phyloP scores from a whole-genome alignment of 1,140 invertebrate species.

The Macrobrachium rosenbergii region DNA sequence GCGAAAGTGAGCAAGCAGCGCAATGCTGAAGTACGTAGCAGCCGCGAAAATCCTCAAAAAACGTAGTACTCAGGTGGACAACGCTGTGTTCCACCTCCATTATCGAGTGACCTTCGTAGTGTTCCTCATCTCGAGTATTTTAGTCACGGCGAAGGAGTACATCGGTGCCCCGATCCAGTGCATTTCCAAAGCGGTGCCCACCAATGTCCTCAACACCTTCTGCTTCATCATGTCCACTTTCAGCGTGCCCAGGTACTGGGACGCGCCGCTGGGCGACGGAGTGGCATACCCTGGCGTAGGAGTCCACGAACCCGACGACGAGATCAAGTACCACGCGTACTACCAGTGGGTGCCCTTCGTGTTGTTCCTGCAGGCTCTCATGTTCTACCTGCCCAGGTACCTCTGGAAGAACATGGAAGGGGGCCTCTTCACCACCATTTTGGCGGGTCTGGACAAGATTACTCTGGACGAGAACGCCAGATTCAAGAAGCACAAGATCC shows the following conservation, averaged over 20 bases:
- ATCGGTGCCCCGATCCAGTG: conserved; percentile 73
- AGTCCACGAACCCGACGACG: conserved; percentile 72
- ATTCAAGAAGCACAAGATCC: conserved; percentile 60
- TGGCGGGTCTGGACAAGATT: conserved; percentile 64
- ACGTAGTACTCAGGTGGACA: conserved; percentile 71
- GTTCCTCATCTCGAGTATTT: conserved; percentile 73
- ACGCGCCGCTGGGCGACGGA: conserved; percentile 44
- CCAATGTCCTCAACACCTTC: conserved; percentile 72
- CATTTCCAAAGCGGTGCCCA: conserved; percentile 69
- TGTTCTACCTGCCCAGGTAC: conserved; percentile 72
- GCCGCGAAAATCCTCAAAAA: conserved; percentile 63
- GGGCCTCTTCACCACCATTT: conserved; percentile 67
- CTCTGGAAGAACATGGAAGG: conserved; percentile 68
- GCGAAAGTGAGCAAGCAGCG: not conserved
- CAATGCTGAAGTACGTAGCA: conserved; percentile 66
- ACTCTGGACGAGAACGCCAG: conserved; percentile 56
- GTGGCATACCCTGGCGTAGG: conserved; percentile 69
- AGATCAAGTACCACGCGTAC: conserved; percentile 73
- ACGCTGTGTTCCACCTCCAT: conserved; percentile 73
- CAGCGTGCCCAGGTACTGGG: conserved; percentile 65
- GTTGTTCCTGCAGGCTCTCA: conserved; percentile 71
- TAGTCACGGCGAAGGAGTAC: conserved; percentile 74
- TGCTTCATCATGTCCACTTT: conserved; percentile 72
- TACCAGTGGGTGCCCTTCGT: conserved; percentile 73
- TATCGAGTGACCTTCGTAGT: conserved; percentile 74